Conservation (phyloP, 1,140 invertebrate species). For the Acyrthosiphon pisum region DNA sequence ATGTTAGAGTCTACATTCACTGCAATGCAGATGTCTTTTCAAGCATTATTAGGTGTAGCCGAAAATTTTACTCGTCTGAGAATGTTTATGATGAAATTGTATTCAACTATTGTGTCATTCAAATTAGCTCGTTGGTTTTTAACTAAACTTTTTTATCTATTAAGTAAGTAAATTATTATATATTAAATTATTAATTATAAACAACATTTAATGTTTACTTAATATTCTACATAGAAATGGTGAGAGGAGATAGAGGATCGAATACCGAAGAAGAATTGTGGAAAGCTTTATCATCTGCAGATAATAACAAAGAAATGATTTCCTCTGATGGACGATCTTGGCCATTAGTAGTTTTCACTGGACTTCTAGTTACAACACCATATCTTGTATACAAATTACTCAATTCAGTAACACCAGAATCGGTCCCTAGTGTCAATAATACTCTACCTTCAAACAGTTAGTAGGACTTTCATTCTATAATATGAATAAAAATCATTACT, state of each 20-base stretch:
- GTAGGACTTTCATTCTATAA: not conserved
- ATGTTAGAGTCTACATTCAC: constrained; percentile 97
- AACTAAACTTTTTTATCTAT: constrained; percentile 73
- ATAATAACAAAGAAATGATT: constrained; percentile 60
- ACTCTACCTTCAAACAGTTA: not conserved
- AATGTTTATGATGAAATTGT: constrained; percentile 81
- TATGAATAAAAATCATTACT: not conserved
- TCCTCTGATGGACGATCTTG: constrained; percentile 70
- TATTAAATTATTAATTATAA: not conserved
- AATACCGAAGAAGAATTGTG: constrained; percentile 19
- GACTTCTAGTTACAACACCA: constrained; percentile 85
- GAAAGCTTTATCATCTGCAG: not conserved
- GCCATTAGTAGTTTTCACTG: constrained; percentile 82
- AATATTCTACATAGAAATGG: constrained; percentile 20
- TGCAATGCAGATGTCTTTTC: constrained; percentile 92
- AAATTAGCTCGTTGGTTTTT: constrained; percentile 81
- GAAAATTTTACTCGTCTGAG: constrained; percentile 89
- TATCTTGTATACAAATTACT: constrained; percentile 90
- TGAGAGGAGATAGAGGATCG: not conserved
- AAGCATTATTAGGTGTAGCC: constrained; percentile 92
- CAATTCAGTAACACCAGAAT: constrained; percentile 66
- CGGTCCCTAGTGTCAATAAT: not conserved
- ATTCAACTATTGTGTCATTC: constrained; percentile 84
- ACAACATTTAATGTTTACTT: not conserved
- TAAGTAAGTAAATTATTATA: constrained; percentile 68